Conservation (phyloP, 2,888 invertebrate species). For the Notodonta dromedarius region DNA sequence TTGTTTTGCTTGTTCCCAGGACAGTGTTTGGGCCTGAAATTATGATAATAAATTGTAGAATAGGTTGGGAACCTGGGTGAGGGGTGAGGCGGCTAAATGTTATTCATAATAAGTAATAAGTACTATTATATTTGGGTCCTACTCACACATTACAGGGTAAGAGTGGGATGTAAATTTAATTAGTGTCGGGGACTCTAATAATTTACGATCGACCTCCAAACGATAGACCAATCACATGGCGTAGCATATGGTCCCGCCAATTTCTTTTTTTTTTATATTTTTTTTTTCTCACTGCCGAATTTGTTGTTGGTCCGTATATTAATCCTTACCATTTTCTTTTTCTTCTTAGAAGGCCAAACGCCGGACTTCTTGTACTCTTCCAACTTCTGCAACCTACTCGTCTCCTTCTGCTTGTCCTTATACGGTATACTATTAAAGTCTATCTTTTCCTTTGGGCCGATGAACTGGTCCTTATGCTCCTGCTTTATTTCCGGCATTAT, state of each 20-base stretch:
- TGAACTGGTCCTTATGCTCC: slow-evolving; percentile 73
- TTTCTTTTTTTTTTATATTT: too few species aligned
- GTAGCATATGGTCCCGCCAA: too few species aligned
- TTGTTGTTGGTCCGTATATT: too few species aligned
- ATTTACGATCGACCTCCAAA: too few species aligned
- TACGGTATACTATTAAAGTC: slow-evolving; percentile 91
- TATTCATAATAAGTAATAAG: too few species aligned
- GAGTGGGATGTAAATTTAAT: too few species aligned
- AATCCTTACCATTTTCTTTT: slow-evolving; percentile 74
- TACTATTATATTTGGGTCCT: too few species aligned
- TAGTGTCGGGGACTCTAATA: too few species aligned
- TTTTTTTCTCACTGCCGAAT: too few species aligned
- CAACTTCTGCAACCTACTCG: slow-evolving; percentile 88
- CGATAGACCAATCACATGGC: too few species aligned
- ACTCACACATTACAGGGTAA: too few species aligned
- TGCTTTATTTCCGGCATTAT: slow-evolving; percentile 97
- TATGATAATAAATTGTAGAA: neutral
- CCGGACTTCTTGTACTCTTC: slow-evolving; percentile 89
- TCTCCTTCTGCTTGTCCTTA: slow-evolving; percentile 91
- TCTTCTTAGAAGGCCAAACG: slow-evolving; percentile 87
- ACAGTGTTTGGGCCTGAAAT: slow-evolving; percentile 83
- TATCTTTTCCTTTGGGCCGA: slow-evolving; percentile 81
- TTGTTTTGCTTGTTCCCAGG: slow-evolving; percentile 92
- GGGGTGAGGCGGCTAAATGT: too few species aligned
- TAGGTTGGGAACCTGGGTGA: neutral